These are phyloP conservation scores for Fukomys damarensis DNA, from an alignment of 2,113 vertebrate species.

Conservation along the genomic window DNA sequence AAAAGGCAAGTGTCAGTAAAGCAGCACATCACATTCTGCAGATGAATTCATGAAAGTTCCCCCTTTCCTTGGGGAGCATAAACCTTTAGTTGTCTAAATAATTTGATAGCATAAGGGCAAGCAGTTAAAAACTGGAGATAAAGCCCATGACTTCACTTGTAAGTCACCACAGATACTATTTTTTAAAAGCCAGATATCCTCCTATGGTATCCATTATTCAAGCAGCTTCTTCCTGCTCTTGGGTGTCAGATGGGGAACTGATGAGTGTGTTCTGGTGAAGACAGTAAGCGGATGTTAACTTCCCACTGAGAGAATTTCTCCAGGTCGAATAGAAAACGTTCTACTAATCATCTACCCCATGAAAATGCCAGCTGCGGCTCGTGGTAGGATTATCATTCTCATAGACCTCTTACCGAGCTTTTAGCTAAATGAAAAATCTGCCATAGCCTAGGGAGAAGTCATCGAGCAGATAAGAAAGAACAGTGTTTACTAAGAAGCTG, in stretches of 20 bases:
- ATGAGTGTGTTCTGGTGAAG: constrained; percentile 94
- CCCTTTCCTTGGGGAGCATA: constrained; percentile 78
- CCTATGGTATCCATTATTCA: constrained; percentile 92
- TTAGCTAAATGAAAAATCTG: constrained; percentile 99
- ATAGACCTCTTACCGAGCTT: constrained; percentile 99
- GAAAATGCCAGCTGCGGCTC: constrained; percentile 99
- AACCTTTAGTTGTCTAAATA: constrained; percentile 86
- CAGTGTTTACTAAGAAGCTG: constrained; percentile 98
- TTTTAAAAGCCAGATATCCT: constrained; percentile 88
- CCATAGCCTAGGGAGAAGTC: constrained; percentile 99
- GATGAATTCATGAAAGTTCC: constrained; percentile 79
- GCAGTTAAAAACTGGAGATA: constrained; percentile 92
- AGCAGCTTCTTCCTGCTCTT: constrained; percentile 90
- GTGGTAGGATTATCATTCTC: constrained; percentile 99
- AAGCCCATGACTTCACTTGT: constrained; percentile 90
- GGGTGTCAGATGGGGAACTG: constrained; percentile 94
- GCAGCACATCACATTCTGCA: constrained; percentile 4
- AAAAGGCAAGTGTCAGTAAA: constrained; percentile 58
- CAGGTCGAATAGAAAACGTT: constrained; percentile 99
- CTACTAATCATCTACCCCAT: constrained; percentile 99
- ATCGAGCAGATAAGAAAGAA: constrained; percentile 96
- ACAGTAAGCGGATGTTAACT: constrained; percentile 99
- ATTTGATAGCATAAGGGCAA: constrained; percentile 88
- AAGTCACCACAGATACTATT: constrained; percentile 91
- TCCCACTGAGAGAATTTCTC: constrained; percentile 99